phyloP scores from a whole-genome alignment of 2,888 invertebrate species.

The Phaonia tiefii region DNA sequence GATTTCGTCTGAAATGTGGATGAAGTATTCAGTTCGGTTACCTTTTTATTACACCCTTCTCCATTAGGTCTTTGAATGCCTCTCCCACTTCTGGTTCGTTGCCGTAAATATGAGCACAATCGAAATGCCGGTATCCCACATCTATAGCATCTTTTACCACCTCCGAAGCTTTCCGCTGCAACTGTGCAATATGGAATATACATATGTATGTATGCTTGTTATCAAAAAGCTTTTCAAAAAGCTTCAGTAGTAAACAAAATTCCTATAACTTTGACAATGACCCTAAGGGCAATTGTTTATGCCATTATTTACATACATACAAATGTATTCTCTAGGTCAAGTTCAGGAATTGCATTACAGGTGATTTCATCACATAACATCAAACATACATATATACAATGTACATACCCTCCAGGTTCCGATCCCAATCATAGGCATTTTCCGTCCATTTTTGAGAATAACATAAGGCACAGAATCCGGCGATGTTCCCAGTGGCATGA shows the following conservation, averaged over 20 bases:
- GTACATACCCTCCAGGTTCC: slow-evolving; percentile 89
- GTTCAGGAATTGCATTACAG: slow-evolving; percentile 8
- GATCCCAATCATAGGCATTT: slow-evolving; percentile 86
- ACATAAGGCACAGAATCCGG: slow-evolving; percentile 80
- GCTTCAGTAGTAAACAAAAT: too few relatives aligned
- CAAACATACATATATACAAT: neutral
- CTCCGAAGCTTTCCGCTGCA: slow-evolving; percentile 85
- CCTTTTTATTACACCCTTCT: slow-evolving; percentile 86
- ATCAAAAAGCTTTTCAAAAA: too few relatives aligned
- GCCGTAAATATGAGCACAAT: slow-evolving; percentile 87
- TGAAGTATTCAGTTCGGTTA: slow-evolving; percentile 70
- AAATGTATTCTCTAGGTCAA: slow-evolving; percentile 19
- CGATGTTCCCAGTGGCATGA: neutral
- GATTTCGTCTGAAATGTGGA: too few relatives aligned
- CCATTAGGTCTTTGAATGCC: slow-evolving; percentile 84
- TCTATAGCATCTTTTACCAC: slow-evolving; percentile 89
- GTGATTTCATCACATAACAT: slow-evolving; percentile 36
- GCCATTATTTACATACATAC: too few relatives aligned
- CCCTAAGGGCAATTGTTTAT: slow-evolving; percentile 29
- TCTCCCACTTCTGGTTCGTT: slow-evolving; percentile 89
- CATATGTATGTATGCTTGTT: slow-evolving; percentile 12
- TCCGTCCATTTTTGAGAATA: slow-evolving; percentile 83
- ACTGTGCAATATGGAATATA: slow-evolving; percentile 76
- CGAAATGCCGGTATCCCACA: slow-evolving; percentile 90
- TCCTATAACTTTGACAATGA: slow-evolving; percentile 22